Evolutionary conservation across 2,888 invertebrate genomes (phyloP), one percentile per base, ranked within the genome.

Genomic region (Chrysina gloriosa): DNA sequence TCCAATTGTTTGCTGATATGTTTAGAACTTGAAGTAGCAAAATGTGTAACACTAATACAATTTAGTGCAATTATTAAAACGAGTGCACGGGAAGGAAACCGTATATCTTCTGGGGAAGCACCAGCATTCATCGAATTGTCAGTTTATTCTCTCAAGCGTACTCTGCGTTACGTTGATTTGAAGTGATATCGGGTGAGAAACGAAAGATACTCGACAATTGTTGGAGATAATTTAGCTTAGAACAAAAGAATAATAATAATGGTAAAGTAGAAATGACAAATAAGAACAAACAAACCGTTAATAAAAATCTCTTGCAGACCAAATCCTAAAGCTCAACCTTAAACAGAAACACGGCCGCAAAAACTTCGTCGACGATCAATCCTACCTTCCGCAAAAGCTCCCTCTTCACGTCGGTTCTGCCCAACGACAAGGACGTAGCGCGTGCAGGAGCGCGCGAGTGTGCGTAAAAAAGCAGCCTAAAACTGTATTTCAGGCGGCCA

Each of bases 401-500:
- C 63, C 48, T 50, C 47, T 61, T 42, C 58, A 16, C 58, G 42
- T 61, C 39, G 42, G 34, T 21, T n/a, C 42, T 31, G 14, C 21
- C 31, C 31, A 23, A 11, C 58, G 42, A 61, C 42, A 61, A 61
- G 58, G 58, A 61, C 58, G 27, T 27, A 23, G 16, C 23, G 52
- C 52, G 52, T 31, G 7, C 21, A 31, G 69, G 42, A 14, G 36
- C 52, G 56, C 9, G 47, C 42, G 58, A 61, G 58, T 42, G 58
- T 61, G 54, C 47, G 68, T 63, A 70, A 72, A 73, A 82, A 81
- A 81, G 78, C 75, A 71, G 76, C 77, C 81, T 77, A 79, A 82
- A 81, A 81, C 81, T 81, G 76, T 77, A 77, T 81, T 82, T 79
- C 81, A 79, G 80, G 79, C 82, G 77, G 81, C 83, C 81, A 82